phyloP scores from a whole-genome alignment of 1,140 invertebrate genomes.

The Phthorimaea operculella region DNA sequence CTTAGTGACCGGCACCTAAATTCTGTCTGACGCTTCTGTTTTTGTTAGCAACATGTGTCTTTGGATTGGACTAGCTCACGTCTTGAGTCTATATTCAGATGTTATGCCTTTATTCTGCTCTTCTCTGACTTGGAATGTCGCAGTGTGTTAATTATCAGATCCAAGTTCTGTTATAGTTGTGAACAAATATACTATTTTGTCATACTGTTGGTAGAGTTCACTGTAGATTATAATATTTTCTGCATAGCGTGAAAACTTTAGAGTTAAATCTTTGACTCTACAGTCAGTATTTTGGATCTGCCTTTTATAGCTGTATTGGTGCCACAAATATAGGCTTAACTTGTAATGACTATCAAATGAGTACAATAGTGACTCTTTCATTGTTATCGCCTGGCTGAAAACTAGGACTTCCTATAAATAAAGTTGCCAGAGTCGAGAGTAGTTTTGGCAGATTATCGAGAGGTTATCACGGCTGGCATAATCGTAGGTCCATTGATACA shows the following conservation, averaged over 20 bases:
- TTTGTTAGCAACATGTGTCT: constrained; percentile 11
- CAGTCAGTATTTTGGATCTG: too few species aligned
- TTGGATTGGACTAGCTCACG: background rate
- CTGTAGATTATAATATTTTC: too few species aligned
- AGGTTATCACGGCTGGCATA: constrained; percentile 46
- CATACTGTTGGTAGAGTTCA: too few species aligned
- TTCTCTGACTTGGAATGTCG: background rate
- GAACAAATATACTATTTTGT: too few species aligned
- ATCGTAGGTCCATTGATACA: constrained; percentile 40
- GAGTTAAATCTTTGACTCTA: too few species aligned
- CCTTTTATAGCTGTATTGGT: too few species aligned
- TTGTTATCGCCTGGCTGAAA: background rate
- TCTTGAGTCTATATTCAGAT: constrained; percentile 4
- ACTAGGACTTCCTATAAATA: constrained; percentile 11
- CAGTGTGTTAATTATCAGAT: background rate
- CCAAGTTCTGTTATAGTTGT: too few species aligned
- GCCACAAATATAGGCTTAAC: too few species aligned
- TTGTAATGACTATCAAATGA: too few species aligned
- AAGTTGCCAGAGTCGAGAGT: constrained; percentile 19
- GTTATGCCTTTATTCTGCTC: background rate
- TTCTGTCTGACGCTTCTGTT: constrained; percentile 12
- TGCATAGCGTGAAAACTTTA: too few species aligned
- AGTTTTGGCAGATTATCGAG: constrained; percentile 39
- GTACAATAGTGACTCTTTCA: too few species aligned
- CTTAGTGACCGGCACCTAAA: constrained; percentile 1